Evolutionary conservation across 1,140 invertebrate genomes (phyloP).

Genomic region (Anastrepha obliqua): DNA sequence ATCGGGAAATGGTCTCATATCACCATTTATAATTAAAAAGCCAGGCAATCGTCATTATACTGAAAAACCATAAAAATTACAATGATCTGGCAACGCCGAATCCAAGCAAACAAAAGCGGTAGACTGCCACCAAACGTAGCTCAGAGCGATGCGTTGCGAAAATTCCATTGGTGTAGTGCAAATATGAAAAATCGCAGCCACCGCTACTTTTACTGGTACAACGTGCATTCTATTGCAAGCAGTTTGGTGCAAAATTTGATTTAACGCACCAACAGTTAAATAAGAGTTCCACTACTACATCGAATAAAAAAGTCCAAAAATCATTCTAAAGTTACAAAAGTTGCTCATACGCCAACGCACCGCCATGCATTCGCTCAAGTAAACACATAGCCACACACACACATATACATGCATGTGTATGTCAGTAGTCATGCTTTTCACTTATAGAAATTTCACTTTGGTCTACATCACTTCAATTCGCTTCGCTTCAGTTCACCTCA

Average conservation of each 20-base stretch:
- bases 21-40: too few relatives aligned
- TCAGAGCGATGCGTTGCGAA: not conserved
- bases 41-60: too few relatives aligned
- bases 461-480: not conserved
- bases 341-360: constrained; percentile 1
- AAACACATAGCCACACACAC: too few relatives aligned
- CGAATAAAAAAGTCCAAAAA: not conserved
- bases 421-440: not conserved
- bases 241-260: not conserved
- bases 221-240: not conserved
- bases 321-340: not conserved
- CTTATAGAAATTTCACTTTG: not conserved
- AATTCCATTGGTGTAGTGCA: not conserved
- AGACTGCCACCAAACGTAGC: not conserved
- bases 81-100: too few relatives aligned
- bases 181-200: too few relatives aligned
- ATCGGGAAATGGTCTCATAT: too few relatives aligned
- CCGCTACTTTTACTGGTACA: not conserved
- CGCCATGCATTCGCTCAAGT: not conserved
- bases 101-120: too few relatives aligned
- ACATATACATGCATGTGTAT: not conserved
- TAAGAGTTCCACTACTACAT: not conserved
- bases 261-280: constrained; percentile 23
- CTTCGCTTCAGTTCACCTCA: constrained; percentile 6
- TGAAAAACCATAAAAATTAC: too few relatives aligned